Evolutionary conservation across 2,113 vertebrate genomes (phyloP).

Genomic region (Misgurnus anguillicaudatus): DNA sequence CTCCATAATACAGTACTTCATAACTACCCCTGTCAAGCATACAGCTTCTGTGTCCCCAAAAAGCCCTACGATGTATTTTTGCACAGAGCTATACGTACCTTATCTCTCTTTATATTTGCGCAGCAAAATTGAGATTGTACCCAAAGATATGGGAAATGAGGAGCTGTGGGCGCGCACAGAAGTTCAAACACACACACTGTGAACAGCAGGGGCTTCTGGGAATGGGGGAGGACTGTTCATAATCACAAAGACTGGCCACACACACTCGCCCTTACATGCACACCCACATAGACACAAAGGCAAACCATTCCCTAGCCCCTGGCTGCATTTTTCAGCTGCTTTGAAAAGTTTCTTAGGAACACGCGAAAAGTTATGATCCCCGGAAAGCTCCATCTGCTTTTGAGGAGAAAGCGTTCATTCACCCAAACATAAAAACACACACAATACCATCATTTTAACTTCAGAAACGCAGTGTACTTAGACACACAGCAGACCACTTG

Average conservation of each 20-base stretch:
- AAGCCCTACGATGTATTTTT: background rate
- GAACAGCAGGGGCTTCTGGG: constrained; percentile 54
- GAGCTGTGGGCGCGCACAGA: constrained; percentile 6
- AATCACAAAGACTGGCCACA: constrained; percentile 53
- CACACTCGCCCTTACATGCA: constrained; percentile 39
- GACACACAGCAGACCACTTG: background rate
- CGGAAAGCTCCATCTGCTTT: constrained; percentile 44
- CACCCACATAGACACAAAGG: constrained; percentile 48
- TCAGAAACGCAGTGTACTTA: background rate
- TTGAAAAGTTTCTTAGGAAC: constrained; percentile 63
- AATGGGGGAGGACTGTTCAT: constrained; percentile 51
- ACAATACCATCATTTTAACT: constrained; percentile 8
- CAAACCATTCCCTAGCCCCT: constrained; percentile 39
- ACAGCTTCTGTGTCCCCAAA: background rate
- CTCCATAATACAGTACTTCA: constrained; percentile 9
- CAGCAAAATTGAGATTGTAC: constrained; percentile 30
- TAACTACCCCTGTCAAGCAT: constrained; percentile 9
- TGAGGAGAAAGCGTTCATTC: constrained; percentile 53
- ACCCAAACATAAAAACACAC: constrained; percentile 28
- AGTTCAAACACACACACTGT: constrained; percentile 42
- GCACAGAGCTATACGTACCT: background rate
- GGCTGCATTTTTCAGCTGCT: constrained; percentile 58
- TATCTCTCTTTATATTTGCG: constrained; percentile 14
- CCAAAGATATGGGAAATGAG: constrained; percentile 36
- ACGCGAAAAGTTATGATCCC: constrained; percentile 58